Percentiles rank a stretch among this genome's conserved stretches.
Evolutionary conservation across 2,888 invertebrate genomes (phyloP).

Genomic region (Zygogramma bicolorata): DNA sequence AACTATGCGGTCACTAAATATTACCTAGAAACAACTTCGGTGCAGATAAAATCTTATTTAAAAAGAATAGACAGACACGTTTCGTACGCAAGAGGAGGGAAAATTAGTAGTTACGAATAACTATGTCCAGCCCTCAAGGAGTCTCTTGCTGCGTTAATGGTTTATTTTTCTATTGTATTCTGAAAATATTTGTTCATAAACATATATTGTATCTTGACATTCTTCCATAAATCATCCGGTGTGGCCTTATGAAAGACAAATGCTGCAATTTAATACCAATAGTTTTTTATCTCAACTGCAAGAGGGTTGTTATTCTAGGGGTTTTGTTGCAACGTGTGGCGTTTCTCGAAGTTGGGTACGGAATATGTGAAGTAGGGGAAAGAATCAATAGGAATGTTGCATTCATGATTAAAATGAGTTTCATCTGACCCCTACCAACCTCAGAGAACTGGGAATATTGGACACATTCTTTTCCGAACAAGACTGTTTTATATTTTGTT

Average conservation of each 20-base stretch:
- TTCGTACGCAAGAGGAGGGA: slow-evolving; percentile 20
- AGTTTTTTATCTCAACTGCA: slow-evolving; percentile 26
- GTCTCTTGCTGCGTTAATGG: slow-evolving; percentile 41
- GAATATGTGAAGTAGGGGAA: no score
- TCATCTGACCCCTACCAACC: no score
- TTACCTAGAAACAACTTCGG: slow-evolving; percentile 21
- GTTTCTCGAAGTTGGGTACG: no score
- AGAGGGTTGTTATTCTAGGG: slow-evolving; percentile 14
- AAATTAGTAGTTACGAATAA: slow-evolving; percentile 33
- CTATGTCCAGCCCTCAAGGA: slow-evolving; percentile 32
- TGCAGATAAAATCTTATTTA: slow-evolving; percentile 38
- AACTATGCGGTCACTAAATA: slow-evolving; percentile 5
- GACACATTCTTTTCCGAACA: no score
- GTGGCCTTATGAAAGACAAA: slow-evolving; percentile 24
- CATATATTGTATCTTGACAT: slow-evolving; percentile 43
- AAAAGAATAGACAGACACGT: slow-evolving; percentile 26
- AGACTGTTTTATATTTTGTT: no score
- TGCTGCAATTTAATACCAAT: slow-evolving; percentile 21
- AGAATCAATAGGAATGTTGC: no score
- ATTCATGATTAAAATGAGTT: no score
- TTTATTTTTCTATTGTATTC: slow-evolving; percentile 39
- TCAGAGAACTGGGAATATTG: no score
- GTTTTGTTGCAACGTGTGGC: background rate
- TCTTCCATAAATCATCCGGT: slow-evolving; percentile 40
- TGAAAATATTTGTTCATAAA: slow-evolving; percentile 45